A percentile compares a stretch with the other conserved stretches of the same genome.
These are phyloP conservation scores for Gorilla gorilla DNA, from an alignment of 2,113 vertebrate genomes.

Conservation along the genomic window DNA sequence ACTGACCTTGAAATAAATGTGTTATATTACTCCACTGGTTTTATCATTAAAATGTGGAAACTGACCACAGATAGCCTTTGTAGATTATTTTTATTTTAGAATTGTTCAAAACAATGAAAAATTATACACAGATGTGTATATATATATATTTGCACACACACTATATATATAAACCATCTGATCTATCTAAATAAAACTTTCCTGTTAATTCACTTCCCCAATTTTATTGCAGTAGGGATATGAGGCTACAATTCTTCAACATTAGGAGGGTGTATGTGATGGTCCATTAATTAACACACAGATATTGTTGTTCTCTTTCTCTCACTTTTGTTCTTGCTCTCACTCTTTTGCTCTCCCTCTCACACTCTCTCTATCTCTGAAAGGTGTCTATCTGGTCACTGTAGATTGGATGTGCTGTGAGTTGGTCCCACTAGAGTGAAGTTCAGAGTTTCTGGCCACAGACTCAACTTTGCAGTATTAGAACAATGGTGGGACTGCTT, in stretches of 20 bases:
- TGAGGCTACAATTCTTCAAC: neutral
- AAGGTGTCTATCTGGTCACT: neutral
- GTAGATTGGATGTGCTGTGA: neutral
- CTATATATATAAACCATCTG: neutral
- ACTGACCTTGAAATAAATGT: neutral
- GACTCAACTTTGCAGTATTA: neutral
- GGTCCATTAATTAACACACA: neutral
- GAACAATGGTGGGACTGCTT: neutral
- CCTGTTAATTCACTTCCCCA: neutral
- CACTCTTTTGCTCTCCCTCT: neutral
- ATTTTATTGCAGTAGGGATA: neutral
- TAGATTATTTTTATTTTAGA: neutral
- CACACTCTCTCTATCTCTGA: neutral
- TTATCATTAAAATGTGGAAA: neutral
- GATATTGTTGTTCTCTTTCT: neutral
- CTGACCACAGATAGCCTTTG: neutral
- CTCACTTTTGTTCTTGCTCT: neutral
- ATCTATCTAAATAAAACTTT: neutral
- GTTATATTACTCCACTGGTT: neutral
- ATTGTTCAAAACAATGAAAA: neutral
- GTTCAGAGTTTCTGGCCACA: neutral
- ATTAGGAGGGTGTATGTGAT: neutral
- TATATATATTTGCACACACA: neutral
- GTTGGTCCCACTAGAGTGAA: neutral
- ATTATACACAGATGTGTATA: neutral